phyloP scores from a whole-genome alignment of 2,888 invertebrate genomes.

The Polietes domitor region DNA sequence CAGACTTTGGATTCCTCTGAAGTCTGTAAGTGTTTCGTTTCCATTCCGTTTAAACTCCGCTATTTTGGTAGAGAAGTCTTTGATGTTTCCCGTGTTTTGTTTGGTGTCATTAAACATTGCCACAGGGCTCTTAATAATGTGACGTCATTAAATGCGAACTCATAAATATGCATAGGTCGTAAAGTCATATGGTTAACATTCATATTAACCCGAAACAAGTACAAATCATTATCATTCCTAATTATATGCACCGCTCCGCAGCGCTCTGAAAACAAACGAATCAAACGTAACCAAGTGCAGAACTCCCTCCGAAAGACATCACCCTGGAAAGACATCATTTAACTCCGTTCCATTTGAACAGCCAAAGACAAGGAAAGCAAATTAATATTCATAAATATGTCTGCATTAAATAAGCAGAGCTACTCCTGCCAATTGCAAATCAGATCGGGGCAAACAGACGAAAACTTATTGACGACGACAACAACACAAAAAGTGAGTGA shows the following conservation, averaged over 20 bases:
- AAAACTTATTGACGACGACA: slow-evolving; percentile 28
- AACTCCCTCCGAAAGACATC: slow-evolving; percentile 56
- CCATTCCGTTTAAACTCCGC: neutral
- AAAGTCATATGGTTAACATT: slow-evolving; percentile 35
- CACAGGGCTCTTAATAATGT: neutral
- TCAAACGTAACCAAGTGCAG: slow-evolving; percentile 37
- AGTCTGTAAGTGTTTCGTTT: no score
- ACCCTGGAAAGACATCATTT: slow-evolving; percentile 53
- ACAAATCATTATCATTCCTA: slow-evolving; percentile 55
- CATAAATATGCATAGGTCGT: slow-evolving; percentile 75
- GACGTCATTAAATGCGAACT: slow-evolving; percentile 75
- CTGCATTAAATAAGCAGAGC: slow-evolving; percentile 69
- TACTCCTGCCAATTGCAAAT: slow-evolving; percentile 48
- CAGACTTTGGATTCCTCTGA: no score
- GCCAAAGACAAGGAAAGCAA: slow-evolving; percentile 57
- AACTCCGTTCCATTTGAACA: slow-evolving; percentile 44
- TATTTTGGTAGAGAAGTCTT: neutral
- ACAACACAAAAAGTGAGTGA: neutral
- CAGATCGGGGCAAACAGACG: slow-evolving; percentile 29
- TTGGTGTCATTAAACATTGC: slow-evolving; percentile 29
- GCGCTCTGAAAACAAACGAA: slow-evolving; percentile 62
- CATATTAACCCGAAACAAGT: slow-evolving; percentile 69
- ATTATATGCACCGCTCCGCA: slow-evolving; percentile 55
- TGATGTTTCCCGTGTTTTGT: slow-evolving; percentile 21
- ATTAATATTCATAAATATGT: slow-evolving; percentile 77